Conservation (phyloP, 1,140 invertebrate genomes). For the Rhopalosiphum padi region DNA sequence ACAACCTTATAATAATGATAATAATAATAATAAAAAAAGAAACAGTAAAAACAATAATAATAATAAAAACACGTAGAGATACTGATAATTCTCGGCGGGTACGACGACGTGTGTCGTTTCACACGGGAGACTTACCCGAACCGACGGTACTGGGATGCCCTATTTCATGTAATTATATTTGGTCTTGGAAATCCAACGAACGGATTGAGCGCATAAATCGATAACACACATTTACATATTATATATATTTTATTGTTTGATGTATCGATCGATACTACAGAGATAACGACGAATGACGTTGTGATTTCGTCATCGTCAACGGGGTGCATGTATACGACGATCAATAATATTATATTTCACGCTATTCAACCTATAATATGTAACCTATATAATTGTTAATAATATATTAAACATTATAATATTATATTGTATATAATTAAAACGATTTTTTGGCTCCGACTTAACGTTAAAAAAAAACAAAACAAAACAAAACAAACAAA, state of each 20-base stretch:
- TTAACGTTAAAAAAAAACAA: conserved; percentile 4
- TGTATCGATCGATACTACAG: neutral
- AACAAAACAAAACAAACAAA: neutral
- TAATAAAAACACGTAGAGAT: neutral
- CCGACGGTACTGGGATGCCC: conserved; percentile 6
- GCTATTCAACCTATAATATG: neutral
- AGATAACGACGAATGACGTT: neutral
- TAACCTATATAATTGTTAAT: neutral
- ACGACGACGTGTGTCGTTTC: neutral
- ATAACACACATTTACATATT: neutral
- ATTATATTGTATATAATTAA: neutral
- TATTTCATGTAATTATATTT: neutral
- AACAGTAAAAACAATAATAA: conserved; percentile 10
- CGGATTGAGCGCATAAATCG: conserved; percentile 3
- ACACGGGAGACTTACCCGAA: neutral
- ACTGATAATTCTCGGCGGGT: neutral
- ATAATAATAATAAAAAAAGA: neutral
- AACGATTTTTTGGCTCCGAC: conserved; percentile 41
- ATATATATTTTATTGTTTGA: neutral
- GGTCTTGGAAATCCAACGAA: conserved; percentile 27
- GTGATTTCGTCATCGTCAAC: neutral
- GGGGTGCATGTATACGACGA: neutral
- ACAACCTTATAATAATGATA: neutral
- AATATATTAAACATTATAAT: too few relatives aligned
- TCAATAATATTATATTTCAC: neutral